A percentile compares a stretch with the other conserved stretches of the same genome.
phyloP scores from a whole-genome alignment of 2,888 invertebrate species.

The Prosopocoilus inquinatus region DNA sequence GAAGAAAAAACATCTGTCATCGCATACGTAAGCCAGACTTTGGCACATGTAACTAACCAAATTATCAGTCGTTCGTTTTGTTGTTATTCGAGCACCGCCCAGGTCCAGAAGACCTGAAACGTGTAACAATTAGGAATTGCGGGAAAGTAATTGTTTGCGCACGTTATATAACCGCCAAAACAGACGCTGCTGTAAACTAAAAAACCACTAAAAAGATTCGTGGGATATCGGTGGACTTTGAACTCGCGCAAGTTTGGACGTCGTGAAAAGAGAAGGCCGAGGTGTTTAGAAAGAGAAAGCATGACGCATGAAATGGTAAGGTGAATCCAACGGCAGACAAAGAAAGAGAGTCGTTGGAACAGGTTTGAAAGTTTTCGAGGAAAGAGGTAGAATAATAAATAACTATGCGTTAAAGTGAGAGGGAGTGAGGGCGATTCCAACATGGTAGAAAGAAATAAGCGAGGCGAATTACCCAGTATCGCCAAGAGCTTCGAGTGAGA shows the following conservation, averaged over 20 bases:
- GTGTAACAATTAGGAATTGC: too few species aligned
- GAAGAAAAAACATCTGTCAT: slow-evolving; percentile 19
- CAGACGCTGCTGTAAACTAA: background rate
- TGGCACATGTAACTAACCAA: too few species aligned
- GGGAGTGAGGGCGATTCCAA: slow-evolving; percentile 28
- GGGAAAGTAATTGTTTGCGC: too few species aligned
- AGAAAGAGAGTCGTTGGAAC: slow-evolving; percentile 43
- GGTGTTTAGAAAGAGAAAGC: slow-evolving; percentile 5
- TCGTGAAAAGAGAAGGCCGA: slow-evolving; percentile 20
- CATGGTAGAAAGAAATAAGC: slow-evolving; percentile 36
- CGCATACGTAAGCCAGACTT: slow-evolving; percentile 16
- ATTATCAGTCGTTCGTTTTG: too few species aligned
- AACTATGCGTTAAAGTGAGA: slow-evolving; percentile 31
- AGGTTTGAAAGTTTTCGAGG: slow-evolving; percentile 49
- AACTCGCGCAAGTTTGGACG: slow-evolving; percentile 24
- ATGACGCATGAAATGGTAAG: slow-evolving; percentile 30
- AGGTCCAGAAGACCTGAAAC: too few species aligned
- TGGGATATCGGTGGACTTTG: slow-evolving; percentile 29
- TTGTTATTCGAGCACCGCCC: too few species aligned
- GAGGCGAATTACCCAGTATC: slow-evolving; percentile 41
- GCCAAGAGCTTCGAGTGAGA: slow-evolving; percentile 23
- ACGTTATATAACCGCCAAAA: too few species aligned
- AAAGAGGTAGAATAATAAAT: slow-evolving; percentile 43
- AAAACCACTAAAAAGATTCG: slow-evolving; percentile 2
- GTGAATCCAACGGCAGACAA: slow-evolving; percentile 50